Evolutionary conservation across 2,797 vertebrate genomes (phyloP), one percentile per base, ranked within the genome.

Genomic region (Sarcoramphus papa): DNA sequence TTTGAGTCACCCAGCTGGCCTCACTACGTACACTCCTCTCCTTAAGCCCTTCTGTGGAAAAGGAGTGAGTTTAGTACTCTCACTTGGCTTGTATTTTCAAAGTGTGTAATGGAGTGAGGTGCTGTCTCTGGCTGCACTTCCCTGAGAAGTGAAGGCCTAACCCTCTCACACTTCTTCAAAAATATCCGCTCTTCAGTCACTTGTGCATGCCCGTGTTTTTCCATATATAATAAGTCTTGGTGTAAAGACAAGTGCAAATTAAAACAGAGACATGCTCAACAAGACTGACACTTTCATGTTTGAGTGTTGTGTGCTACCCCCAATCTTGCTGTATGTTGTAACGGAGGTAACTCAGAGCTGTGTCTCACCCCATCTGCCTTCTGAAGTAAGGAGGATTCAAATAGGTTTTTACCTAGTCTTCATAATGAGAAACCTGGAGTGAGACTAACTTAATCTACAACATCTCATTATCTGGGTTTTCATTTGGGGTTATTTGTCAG

Each of bases 401-500:
- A 10, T 4, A 53, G 72, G 33, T 77, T 92, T 85, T 75, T 80
- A 33, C 70, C 50, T 50, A 21, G 62, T 82, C 62, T 76, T 90
- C 53, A 24, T 82, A 70, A 91, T 74, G 79, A 90, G 68, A 93
- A 90, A 64, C 62, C 56, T 60, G 56, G 43, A 50, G 41, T 27
- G 73, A 63, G 72, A 72, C 64, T n/a, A 68, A 63, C 59, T 79
- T 92, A 93, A 85, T 88, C 76, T 91, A 45, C 43, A 83, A 83
- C 89, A 95, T 91, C 96, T 95, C 85, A 89, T 95, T 92, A 88
- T 63, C 21, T 35, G 57, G 56, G 47, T 45, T 95, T 96, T 88
- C 5, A 0, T 72, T 86, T 73, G 80, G 47, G 28, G 62, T 68
- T 59, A 85, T 73, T 87, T 43, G 10, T 76, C 80, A 68, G 63